A percentile compares a stretch with the other conserved stretches of the same genome.
Conservation (phyloP, 2,113 vertebrate species). For the Semicossyphus pulcher region DNA sequence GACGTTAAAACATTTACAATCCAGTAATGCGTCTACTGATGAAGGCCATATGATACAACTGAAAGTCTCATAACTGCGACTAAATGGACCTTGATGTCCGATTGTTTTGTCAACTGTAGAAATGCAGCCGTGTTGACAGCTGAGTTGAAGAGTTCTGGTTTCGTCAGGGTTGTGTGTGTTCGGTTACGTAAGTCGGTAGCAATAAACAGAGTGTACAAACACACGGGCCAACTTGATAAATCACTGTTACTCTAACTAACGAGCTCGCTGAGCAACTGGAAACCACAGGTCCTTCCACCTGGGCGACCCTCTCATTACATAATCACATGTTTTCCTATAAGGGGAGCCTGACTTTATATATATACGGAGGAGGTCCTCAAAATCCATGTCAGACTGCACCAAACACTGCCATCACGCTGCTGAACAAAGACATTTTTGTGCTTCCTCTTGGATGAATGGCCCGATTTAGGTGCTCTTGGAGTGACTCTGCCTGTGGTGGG, state of each 20-base stretch:
- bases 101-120: constrained; percentile 25
- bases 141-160: background rate
- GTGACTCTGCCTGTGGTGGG: constrained; percentile 66
- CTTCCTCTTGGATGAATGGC: constrained; percentile 78
- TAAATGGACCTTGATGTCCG: constrained; percentile 23
- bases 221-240: constrained; percentile 52
- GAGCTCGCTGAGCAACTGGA: constrained; percentile 50
- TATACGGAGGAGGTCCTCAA: constrained; percentile 39
- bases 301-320: constrained; percentile 59
- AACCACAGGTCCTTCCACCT: constrained; percentile 67
- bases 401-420: constrained; percentile 54
- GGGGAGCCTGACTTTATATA: constrained; percentile 42
- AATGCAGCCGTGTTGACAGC: constrained; percentile 8
- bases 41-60: background rate
- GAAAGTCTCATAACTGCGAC: constrained; percentile 1
- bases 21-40: background rate
- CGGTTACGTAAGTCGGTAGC: constrained; percentile 40
- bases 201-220: constrained; percentile 19
- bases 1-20: background rate
- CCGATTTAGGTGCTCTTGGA: constrained; percentile 68
- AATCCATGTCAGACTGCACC: constrained; percentile 44
- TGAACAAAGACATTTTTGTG: constrained; percentile 80
- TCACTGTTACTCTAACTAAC: constrained; percentile 58
- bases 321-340: constrained; percentile 60
- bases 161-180: background rate